These are phyloP conservation scores for Cinclus cinclus DNA, from an alignment of 2,113 vertebrate species.

Conservation along the genomic window DNA sequence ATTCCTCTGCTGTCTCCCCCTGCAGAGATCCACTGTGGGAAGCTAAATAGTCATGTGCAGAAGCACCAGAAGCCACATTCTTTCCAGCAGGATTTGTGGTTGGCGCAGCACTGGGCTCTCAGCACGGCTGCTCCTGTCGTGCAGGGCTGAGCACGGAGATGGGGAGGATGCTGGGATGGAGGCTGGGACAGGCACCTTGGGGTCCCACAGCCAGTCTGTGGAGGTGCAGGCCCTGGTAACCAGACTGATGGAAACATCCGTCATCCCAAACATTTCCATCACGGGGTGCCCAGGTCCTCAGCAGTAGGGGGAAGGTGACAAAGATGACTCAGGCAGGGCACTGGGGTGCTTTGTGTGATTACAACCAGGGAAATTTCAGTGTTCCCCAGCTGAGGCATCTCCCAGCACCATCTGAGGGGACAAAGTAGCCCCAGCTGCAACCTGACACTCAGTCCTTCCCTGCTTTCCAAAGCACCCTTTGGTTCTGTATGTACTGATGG, in stretches of 20 bases:
- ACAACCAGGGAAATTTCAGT: neutral
- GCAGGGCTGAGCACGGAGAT: neutral
- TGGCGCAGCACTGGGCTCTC: fast-evolving
- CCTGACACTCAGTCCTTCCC: neutral
- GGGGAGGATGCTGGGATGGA: neutral
- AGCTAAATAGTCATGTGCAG: neutral
- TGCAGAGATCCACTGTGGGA: neutral
- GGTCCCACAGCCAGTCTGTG: neutral
- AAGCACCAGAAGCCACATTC: neutral
- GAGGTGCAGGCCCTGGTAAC: neutral
- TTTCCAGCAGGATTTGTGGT: neutral
- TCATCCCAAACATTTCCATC: neutral
- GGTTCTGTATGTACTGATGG: neutral
- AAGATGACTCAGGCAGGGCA: neutral
- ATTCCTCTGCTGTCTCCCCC: neutral
- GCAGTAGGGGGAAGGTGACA: neutral
- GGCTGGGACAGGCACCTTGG: fast-evolving
- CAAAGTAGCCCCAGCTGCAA: neutral
- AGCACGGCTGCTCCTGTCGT: fast-evolving
- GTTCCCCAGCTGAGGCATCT: neutral
- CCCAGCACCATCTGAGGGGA: neutral
- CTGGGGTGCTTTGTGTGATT: neutral
- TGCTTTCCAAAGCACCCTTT: neutral
- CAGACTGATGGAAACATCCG: neutral
- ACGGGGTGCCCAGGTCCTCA: fast-evolving